These are phyloP conservation scores for Lagodon rhomboides DNA, from an alignment of 2,797 vertebrate genomes.

Conservation along the genomic window DNA sequence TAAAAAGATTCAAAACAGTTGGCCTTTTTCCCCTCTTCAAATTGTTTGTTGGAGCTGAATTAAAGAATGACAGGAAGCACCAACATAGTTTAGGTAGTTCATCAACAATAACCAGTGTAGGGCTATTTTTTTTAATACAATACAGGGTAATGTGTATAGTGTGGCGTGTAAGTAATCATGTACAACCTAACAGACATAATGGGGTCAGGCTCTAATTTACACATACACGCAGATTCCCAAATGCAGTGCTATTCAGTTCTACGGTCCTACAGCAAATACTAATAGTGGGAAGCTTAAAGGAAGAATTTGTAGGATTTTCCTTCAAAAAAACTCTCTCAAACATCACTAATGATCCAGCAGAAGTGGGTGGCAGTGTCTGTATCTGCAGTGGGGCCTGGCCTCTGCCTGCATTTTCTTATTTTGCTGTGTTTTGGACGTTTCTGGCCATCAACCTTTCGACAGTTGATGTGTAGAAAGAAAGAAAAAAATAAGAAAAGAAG, in stretches of 20 bases:
- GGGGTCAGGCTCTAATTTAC: background rate
- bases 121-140: background rate
- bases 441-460: too few relatives aligned
- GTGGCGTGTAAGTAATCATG: background rate
- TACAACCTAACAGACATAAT: background rate
- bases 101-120: background rate
- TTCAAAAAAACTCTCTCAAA: too few relatives aligned
- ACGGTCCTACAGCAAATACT: background rate
- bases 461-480: too few relatives aligned
- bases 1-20: conserved; percentile 10
- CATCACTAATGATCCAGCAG: too few relatives aligned
- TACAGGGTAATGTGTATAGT: too few relatives aligned
- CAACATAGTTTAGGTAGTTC: background rate
- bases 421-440: too few relatives aligned
- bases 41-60: background rate
- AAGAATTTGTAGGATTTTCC: too few relatives aligned
- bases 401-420: too few relatives aligned
- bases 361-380: too few relatives aligned
- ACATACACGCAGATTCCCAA: background rate
- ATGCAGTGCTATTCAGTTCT: background rate
- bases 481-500: too few relatives aligned
- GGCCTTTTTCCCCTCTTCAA: background rate
- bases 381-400: too few relatives aligned
- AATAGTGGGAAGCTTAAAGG: background rate
- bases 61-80: background rate